Conservation (phyloP, 2,113 vertebrate genomes). For the Pachyramphus minor region DNA sequence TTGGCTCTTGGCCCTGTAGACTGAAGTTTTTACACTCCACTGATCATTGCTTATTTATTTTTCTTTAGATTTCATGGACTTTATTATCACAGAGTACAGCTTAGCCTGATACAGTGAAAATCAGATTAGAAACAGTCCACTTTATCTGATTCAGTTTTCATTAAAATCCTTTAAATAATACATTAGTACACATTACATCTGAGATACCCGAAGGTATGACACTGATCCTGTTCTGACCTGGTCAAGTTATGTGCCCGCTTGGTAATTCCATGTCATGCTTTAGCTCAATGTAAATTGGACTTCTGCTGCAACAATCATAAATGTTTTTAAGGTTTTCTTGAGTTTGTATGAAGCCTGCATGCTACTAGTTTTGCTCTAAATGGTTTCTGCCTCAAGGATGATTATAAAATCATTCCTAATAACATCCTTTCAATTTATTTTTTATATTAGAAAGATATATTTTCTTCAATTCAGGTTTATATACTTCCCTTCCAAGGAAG, state of each 20-base stretch:
- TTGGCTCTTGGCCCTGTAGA: neutral
- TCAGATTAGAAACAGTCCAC: constrained; percentile 67
- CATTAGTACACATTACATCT: constrained; percentile 39
- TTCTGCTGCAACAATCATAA: constrained; percentile 22
- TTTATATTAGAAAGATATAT: constrained; percentile 22
- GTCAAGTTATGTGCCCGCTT: neutral
- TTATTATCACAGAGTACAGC: constrained; percentile 27
- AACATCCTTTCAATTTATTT: constrained; percentile 1
- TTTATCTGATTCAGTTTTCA: constrained; percentile 62
- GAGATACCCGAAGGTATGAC: neutral
- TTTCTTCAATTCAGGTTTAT: constrained; percentile 7
- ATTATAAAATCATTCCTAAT: constrained; percentile 12
- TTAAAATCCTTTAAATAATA: constrained; percentile 65
- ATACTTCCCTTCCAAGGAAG: neutral
- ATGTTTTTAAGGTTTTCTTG: neutral
- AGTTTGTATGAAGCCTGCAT: neutral
- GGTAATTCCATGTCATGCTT: neutral
- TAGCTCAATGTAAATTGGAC: constrained; percentile 1
- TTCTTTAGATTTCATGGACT: constrained; percentile 47
- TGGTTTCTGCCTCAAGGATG: neutral
- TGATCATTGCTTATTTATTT: constrained; percentile 47
- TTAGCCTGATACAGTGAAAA: constrained; percentile 51
- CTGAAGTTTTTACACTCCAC: constrained; percentile 29
- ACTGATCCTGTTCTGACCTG: neutral
- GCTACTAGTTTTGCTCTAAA: neutral